Base-by-base conservation (phyloP, 2,888 invertebrate species). In the Drosophila cognata region DNA sequence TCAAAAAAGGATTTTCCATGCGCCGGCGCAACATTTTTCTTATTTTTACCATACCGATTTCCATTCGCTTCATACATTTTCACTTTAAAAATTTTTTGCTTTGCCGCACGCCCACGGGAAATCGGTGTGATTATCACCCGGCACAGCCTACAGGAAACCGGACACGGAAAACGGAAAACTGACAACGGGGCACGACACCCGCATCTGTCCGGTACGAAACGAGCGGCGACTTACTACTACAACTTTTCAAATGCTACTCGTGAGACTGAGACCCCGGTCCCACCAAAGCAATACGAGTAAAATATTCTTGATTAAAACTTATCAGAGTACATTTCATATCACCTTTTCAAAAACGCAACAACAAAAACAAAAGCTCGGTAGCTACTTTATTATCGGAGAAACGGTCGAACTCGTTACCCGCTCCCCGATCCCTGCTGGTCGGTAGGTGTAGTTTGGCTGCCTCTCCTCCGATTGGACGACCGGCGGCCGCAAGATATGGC, bases 231-330 rank as follows among this genome's bases (percentile, higher is more conserved):
- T 87, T 88, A 81, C 80, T 89, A 89, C 87, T 88, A 89, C 88
- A 88, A 88, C 89, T 89, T 88, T 88, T 88, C 88, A 89, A 88
- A 88, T 88, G 88, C 87, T 88, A 85, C 89, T 83, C 89, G 88
- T 77, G 84, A 81, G 81, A 83, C 81, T 71, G 71, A 77, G 88
- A 69, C 67, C 77, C 71, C 77, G 73, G 76, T 80, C 74, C 77
- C 75, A 79, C 89, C 82, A 88, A 88, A 88, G 88, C 88, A 89
- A 82, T 77, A 81, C 79, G 86, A 89, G 83, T 85, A 85, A 88
- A 86, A 88, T 81, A 84, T 89, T 91, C 81, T 78, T 89, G 91
- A 91, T 91, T 91, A 91, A 89, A 91, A 91, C 84, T 91, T 91
- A 91, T 91, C 91, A 91, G 88, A 89, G 80, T 82, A 88, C 84